A percentile compares a stretch with the other conserved stretches of the same genome.
Evolutionary conservation across 2,113 vertebrate genomes (phyloP).

Genomic region (Cyanocitta stelleri): DNA sequence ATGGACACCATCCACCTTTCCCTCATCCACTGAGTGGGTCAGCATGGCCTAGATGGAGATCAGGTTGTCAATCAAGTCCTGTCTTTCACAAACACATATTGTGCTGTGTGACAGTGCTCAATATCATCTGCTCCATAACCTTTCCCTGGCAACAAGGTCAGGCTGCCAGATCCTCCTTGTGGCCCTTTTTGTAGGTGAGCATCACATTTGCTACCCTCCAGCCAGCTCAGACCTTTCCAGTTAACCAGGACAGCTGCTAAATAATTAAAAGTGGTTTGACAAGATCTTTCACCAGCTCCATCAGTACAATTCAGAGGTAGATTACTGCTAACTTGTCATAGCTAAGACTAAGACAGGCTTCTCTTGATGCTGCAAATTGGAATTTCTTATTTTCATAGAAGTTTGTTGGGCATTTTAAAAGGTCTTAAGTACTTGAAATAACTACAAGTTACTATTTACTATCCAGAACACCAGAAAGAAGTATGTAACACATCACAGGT

Average conservation of each 20-base stretch:
- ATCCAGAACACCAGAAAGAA: neutral
- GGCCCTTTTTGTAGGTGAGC: neutral
- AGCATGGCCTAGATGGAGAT: neutral
- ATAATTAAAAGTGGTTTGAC: neutral
- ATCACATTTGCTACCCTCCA: neutral
- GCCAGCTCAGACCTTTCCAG: neutral
- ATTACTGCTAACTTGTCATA: neutral
- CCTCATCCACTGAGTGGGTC: too few relatives aligned
- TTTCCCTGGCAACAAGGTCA: neutral
- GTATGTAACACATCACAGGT: neutral
- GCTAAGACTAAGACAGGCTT: neutral
- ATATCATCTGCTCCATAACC: neutral
- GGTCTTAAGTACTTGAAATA: neutral
- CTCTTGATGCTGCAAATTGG: neutral
- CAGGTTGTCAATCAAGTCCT: neutral
- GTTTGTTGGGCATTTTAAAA: neutral
- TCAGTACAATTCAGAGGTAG: neutral
- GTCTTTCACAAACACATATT: neutral
- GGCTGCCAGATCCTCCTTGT: neutral
- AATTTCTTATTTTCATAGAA: neutral
- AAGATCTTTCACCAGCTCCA: neutral
- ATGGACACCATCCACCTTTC: neutral
- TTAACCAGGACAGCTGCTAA: neutral
- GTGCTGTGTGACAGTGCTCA: neutral
- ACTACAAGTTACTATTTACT: neutral